phyloP scores from a whole-genome alignment of 1,140 invertebrate species.

The Lordiphosa mommai region DNA sequence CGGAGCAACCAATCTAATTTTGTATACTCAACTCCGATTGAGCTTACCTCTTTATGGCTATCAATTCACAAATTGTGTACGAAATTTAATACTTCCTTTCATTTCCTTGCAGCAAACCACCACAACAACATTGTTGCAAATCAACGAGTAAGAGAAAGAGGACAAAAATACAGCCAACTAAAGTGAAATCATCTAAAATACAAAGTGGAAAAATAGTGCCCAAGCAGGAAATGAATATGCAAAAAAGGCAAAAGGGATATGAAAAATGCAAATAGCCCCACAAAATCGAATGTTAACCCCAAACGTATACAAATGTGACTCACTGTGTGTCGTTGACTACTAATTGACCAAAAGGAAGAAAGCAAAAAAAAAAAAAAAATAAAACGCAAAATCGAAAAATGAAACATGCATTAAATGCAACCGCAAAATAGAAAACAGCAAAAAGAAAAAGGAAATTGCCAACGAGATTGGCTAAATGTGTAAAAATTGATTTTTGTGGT shows the following conservation, averaged over 20 bases:
- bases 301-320: constrained; percentile 44
- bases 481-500: constrained; percentile 74
- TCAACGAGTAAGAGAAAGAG: background rate
- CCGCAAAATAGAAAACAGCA: constrained; percentile 60
- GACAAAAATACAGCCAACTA: background rate
- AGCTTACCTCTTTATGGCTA: too few relatives aligned
- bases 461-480: constrained; percentile 45
- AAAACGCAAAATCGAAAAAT: constrained; percentile 23
- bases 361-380: constrained; percentile 7
- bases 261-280: constrained; percentile 69
- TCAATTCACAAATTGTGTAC: background rate
- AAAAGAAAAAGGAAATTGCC: constrained; percentile 55
- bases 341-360: constrained; percentile 60
- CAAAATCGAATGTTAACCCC: constrained; percentile 59
- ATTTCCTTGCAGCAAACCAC: constrained; percentile 9
- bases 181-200: constrained; percentile 42
- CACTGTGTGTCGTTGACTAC: constrained; percentile 47
- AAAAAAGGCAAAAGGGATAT: constrained; percentile 66
- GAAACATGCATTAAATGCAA: constrained; percentile 70
- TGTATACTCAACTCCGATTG: too few relatives aligned
- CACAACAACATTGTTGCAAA: constrained; percentile 6
- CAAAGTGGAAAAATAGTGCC: constrained; percentile 49
- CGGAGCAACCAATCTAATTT: too few relatives aligned
- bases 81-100: constrained; percentile 16
- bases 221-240: constrained; percentile 70